Conservation (phyloP, 1,140 invertebrate species). For the Prorops nasuta region DNA sequence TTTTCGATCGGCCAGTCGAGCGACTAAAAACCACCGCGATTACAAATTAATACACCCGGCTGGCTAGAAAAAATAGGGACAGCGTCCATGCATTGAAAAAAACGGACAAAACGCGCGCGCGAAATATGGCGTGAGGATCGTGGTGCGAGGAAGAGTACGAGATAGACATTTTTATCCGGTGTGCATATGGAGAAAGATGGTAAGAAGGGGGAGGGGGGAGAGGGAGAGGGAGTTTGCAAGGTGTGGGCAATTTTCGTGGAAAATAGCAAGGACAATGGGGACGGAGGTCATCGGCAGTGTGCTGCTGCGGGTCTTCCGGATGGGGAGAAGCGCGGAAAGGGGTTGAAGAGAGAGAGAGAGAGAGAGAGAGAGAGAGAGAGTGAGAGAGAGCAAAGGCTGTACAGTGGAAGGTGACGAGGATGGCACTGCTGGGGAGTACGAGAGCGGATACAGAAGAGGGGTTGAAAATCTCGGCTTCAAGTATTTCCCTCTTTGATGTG, state of each 20-base stretch:
- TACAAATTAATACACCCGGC: slow-evolving; percentile 38
- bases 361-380: no score
- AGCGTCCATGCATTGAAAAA: slow-evolving; percentile 30
- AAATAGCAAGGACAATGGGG: slow-evolving; percentile 33
- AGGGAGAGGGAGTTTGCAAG: no score
- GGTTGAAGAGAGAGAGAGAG: slow-evolving; percentile 7
- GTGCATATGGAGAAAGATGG: no score
- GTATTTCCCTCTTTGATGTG: slow-evolving; percentile 56
- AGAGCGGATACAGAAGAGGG: no score
- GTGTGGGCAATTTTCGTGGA: slow-evolving; percentile 47
- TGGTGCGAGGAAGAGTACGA: no score
- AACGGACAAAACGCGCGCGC: slow-evolving; percentile 6
- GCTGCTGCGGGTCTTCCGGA: no score
- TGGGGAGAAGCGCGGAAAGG: background rate
- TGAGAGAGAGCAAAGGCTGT: no score
- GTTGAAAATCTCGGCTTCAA: slow-evolving; percentile 52
- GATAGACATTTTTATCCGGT: no score
- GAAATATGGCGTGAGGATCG: slow-evolving; percentile 5
- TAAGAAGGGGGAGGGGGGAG: no score
- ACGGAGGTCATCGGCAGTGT: slow-evolving; percentile 48
- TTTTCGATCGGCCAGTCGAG: slow-evolving; percentile 45
- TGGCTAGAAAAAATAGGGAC: slow-evolving; percentile 30
- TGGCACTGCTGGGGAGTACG: no score
- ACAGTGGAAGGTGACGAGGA: no score
- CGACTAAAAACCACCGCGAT: slow-evolving; percentile 49